Evolutionary conservation across 2,113 vertebrate species (phyloP).

Genomic region (Oryzias celebensis): DNA sequence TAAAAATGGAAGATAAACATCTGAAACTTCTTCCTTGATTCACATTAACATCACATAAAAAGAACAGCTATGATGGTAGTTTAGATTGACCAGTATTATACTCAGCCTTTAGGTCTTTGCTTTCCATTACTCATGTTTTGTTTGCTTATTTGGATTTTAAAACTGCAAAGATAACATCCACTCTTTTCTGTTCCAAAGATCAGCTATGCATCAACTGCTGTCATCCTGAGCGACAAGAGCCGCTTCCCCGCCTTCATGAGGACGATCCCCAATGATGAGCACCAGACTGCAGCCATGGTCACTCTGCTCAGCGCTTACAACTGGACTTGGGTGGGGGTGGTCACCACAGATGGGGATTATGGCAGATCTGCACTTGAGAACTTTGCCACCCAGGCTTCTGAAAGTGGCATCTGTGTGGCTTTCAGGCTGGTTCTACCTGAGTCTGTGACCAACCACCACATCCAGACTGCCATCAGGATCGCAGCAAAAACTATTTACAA

Average conservation of each 20-base stretch:
- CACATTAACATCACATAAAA: too few species aligned
- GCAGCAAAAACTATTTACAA: conserved; percentile 74
- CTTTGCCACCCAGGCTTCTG: conserved; percentile 78
- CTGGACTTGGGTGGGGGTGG: conserved; percentile 87
- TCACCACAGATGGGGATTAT: conserved; percentile 86
- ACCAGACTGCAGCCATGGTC: conserved; percentile 87
- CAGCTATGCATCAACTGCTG: conserved; percentile 86
- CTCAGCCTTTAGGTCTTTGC: too few species aligned
- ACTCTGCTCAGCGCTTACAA: conserved; percentile 76
- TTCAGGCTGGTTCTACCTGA: conserved; percentile 84
- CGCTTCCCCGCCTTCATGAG: conserved; percentile 87
- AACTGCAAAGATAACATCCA: background rate
- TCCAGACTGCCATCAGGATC: conserved; percentile 62
- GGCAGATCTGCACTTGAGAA: conserved; percentile 80
- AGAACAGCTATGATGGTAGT: too few species aligned
- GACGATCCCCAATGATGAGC: conserved; percentile 84
- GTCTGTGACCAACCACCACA: conserved; percentile 71
- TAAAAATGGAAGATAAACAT: too few species aligned
- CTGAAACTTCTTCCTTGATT: too few species aligned
- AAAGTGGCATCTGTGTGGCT: conserved; percentile 83
- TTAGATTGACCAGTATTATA: too few species aligned
- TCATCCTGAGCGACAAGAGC: conserved; percentile 86
- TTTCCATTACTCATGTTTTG: too few species aligned
- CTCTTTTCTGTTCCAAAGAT: conserved; percentile 74
- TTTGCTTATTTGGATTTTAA: too few species aligned